Evolutionary conservation across 2,888 invertebrate species (phyloP).

Genomic region (Microctonus brassicae): DNA sequence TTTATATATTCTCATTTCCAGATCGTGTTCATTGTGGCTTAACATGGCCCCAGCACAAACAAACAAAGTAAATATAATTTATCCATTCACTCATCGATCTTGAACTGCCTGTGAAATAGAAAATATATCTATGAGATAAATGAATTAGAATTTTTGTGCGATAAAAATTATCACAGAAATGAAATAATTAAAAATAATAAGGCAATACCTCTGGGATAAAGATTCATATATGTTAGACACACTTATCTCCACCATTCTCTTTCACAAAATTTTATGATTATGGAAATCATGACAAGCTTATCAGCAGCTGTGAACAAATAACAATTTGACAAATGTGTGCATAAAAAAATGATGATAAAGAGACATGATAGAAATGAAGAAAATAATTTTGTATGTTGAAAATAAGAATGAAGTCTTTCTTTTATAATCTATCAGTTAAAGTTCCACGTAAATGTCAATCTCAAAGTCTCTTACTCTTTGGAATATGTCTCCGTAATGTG

Average conservation of each 20-base stretch:
- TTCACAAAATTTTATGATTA: background rate
- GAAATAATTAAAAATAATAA: too few relatives aligned
- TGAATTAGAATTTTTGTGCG: background rate
- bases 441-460: conserved; percentile 13
- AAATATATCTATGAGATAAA: background rate
- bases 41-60: background rate
- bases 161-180: too few relatives aligned
- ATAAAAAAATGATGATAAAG: background rate
- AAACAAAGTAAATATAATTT: background rate
- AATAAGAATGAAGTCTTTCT: background rate
- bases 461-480: background rate
- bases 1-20: background rate
- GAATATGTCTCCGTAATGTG: background rate
- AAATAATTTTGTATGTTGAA: background rate
- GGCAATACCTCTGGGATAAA: too few relatives aligned
- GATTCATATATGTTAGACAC: background rate
- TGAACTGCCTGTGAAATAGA: background rate
- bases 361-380: background rate
- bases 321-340: background rate
- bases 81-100: background rate
- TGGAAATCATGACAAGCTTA: background rate
- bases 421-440: background rate
- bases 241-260: background rate
- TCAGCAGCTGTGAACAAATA: background rate
- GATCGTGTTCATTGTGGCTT: background rate